Percentiles rank a stretch among this genome's conserved stretches.
Conservation (phyloP, 1,140 invertebrate genomes). For the Anadara kagoshimensis region DNA sequence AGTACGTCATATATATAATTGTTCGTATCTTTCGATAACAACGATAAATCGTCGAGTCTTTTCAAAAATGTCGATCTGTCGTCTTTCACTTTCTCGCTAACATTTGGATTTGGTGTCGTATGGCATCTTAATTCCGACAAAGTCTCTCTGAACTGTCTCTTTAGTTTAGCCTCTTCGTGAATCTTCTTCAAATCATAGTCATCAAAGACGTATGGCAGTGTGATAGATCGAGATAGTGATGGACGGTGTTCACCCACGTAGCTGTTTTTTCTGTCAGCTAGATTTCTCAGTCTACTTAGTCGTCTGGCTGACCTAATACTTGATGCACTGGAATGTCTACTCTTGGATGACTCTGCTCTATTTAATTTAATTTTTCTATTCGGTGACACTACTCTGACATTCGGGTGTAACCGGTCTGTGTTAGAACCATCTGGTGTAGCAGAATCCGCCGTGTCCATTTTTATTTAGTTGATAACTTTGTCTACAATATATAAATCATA, state of each 20-base stretch:
- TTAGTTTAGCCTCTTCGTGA: slow-evolving; percentile 25
- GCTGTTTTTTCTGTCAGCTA: slow-evolving; percentile 1
- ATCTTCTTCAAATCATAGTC: slow-evolving; percentile 15
- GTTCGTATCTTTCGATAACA: not conserved
- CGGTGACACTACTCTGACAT: slow-evolving; percentile 23
- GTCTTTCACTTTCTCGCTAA: not conserved
- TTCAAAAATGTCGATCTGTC: not conserved
- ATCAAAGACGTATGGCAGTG: slow-evolving; percentile 33
- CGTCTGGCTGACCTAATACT: not conserved
- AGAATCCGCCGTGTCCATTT: no score
- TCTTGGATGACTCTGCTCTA: not conserved
- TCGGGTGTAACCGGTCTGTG: slow-evolving; percentile 5
- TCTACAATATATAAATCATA: no score
- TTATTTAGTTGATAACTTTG: no score
- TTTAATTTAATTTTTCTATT: slow-evolving; percentile 1
- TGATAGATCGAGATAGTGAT: slow-evolving; percentile 6
- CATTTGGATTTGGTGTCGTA: slow-evolving; percentile 22
- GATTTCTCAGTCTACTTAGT: slow-evolving; percentile 9
- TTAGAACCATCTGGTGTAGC: no score
- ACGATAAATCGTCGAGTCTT: not conserved
- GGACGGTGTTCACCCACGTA: slow-evolving; percentile 13
- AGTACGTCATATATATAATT: not conserved
- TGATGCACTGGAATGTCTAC: not conserved
- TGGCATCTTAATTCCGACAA: slow-evolving; percentile 15
- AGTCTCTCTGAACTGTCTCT: slow-evolving; percentile 16